A percentile compares a stretch with the other conserved stretches of the same genome.
Evolutionary conservation across 2,113 vertebrate species (phyloP).

Genomic region (Poicephalus meyeri): DNA sequence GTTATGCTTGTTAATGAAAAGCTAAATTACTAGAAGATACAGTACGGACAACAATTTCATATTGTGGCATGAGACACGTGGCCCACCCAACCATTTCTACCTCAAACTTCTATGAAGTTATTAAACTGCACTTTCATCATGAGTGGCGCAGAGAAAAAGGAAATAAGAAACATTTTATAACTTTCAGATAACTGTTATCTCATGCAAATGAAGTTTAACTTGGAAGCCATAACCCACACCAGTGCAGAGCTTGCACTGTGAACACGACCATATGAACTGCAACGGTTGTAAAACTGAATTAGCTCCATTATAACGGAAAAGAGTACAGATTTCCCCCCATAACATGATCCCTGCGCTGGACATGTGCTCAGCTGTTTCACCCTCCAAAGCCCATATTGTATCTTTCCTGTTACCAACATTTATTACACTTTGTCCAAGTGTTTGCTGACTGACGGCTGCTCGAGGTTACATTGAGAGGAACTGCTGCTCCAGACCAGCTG

Average conservation of each 20-base stretch:
- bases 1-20: background rate
- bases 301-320: background rate
- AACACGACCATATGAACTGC: background rate
- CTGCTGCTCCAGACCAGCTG: background rate
- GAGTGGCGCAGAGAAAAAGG: background rate
- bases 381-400: background rate
- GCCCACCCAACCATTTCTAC: background rate
- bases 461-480: background rate
- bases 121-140: background rate
- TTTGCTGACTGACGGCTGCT: background rate
- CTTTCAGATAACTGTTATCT: background rate
- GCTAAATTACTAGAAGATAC: background rate
- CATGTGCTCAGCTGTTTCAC: background rate
- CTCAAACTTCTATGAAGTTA: background rate
- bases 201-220: background rate
- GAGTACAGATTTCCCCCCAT: background rate
- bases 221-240: background rate
- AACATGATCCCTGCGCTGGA: background rate
- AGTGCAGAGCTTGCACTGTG: rapidly evolving
- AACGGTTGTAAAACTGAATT: background rate
- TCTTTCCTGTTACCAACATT: background rate
- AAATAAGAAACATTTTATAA: background rate
- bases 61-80: background rate
- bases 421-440: background rate
- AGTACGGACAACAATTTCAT: background rate